Base-by-base conservation (phyloP, 2,113 vertebrate genomes). In the Oreochromis aureus region DNA sequence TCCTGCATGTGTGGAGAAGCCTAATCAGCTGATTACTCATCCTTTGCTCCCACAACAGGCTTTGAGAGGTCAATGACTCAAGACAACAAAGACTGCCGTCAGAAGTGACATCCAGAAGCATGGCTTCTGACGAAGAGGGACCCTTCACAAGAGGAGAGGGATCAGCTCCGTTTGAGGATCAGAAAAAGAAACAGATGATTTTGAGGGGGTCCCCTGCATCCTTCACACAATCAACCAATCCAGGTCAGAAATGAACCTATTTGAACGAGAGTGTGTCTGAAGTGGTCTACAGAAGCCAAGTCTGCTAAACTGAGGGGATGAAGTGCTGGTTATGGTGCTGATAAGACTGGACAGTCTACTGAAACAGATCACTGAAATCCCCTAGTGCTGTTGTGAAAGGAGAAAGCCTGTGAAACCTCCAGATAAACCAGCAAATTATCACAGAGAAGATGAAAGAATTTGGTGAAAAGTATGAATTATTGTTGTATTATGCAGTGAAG, bases 271-370 rank as follows among this genome's bases (percentile, higher is more conserved):
- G 27, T 7, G 55, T 5, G 55, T 15, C 55, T 58, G 11, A 13
- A 27, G 24, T 24, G 27, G 55, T 58, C 55, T 1, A 2, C 24
- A 27, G 24, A 58, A 15, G 12, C 55, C 55, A 3, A 24, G 55
- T 27, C 24, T 58, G 55, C 55, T 5, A 12, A 58, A 27, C 55
- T 58, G 55, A 58, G 54, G 8, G 30, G 30, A 10, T 63, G 59
- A 5, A 34, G 30, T 1, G 59, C 59, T 1, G 59, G 10, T 63
- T 63, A 63, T 0, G 15, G 58, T 2, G 30, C 27, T 6, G 58
- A 63, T 7, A 0, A 36, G 32, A 7, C 18, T 63, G 59, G 32
- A 0, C 59, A 63, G 59, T 63, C 59, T 63, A n/a, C 32, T 36
- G 32, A 63, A 63, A 5, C 61, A 36, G 61, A 32, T 36, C 32